Base-by-base conservation (phyloP, 2,888 invertebrate genomes). In the Campopleginae sp. region DNA sequence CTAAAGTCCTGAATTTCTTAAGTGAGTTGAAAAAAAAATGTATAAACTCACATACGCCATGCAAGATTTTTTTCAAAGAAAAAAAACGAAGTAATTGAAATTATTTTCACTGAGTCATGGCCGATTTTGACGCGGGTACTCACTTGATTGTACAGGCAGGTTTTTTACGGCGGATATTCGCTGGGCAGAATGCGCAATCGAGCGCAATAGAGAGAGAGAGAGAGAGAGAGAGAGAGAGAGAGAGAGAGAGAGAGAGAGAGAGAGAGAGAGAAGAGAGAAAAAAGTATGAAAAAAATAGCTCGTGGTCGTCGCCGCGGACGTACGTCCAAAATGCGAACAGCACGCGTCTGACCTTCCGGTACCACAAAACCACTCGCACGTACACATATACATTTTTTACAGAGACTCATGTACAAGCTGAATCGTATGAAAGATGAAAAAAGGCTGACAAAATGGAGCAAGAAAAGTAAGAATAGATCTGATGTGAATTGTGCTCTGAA, bases 291-390 rank as follows among this genome's bases (percentile, higher is more conserved):
- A 8, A 54, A 46, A 65, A 38, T 19, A 33, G 38, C 33, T 71
- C 44, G 63, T 14, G 19, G 54, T 46, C 68, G 54, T 38, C 61
- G n/a, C 61, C 23, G 44, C 44, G 66, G 44, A 38, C 46, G 70
- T 46, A 61, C 61, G 81, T 38, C 42, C 27, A 61, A 72, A 78
- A 66, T n/a, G 46, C 72, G 78, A 38, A 66, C 72, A 46, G 58
- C 82, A 79, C 82, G 74, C 58, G 82, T 66, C 82, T 78, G 82
- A 83, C 82, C 74, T 78, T 68, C 74, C 78, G 81, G 74, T 77
- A 63, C 74, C 58, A 68, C n/a, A 23, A 27, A 79, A 79, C 61
- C 74, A 14, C 61, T 72, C 54, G 58, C 42, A 54, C 27, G 38
- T 58, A 58, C 10, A 19, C 58, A 46, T 44, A 68, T 2, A 68